Base-by-base conservation (phyloP, 2,888 invertebrate genomes). In the Nemoura dubitans region DNA sequence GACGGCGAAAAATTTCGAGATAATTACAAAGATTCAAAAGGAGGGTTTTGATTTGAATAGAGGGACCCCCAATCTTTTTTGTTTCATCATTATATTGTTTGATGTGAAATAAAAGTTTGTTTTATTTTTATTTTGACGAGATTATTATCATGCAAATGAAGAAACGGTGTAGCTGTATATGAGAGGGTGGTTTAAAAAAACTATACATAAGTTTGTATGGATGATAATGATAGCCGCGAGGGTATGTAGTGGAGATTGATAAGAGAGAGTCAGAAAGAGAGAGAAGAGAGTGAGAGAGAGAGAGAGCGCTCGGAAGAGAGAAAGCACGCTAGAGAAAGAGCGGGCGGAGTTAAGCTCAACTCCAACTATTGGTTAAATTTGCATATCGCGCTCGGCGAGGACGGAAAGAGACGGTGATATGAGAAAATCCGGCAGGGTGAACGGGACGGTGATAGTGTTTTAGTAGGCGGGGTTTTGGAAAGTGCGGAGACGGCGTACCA, bases 311-410 rank as follows among this genome's bases (percentile, higher is more conserved):
- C 21, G 83, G 84, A 85, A 80, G 85, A 85, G 26, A 26, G 85
- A 43, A 81, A 83, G 84, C 25, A 42, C 25, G 81, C 81, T 26
- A 86, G 83, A 27, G 84, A 27, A 80, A 85, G 85, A 87, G 81
- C 43, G 85, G 83, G 30, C 87, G 86, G 87, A 87, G 87, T 42
- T 82, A 82, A 28, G 6, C 25, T 21, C 85, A n/a, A 84, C 78
- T 86, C 29, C 87, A 86, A 88, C 86, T 86, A 88, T 88, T 86
- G 88, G 87, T 86, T 83, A 85, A 86, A 87, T 88, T 87, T 88
- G 88, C 86, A 86, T 86, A 88, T 77, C 85, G 83, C 78, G 86
- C 80, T 86, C 43, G 5, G 85, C 83, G 83, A 82, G 36, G 28
- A 43, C 59, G 87, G 82, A 82, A 87, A 77, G 83, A 86, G 87